Base-by-base conservation (phyloP, 1,140 invertebrate genomes). In the Vanessa atalanta region DNA sequence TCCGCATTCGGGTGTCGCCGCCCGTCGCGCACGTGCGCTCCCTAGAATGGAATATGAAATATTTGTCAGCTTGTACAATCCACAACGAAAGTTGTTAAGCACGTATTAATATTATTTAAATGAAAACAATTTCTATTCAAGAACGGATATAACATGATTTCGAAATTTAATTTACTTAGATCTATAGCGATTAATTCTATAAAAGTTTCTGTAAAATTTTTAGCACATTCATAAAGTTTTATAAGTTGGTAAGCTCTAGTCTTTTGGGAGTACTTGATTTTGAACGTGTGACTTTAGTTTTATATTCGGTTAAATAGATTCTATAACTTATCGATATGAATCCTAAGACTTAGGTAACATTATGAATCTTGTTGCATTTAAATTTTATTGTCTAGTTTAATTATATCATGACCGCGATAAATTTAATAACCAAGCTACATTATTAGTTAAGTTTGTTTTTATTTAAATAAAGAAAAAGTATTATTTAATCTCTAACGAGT, bases 11-110 rank as follows among this genome's bases (percentile, higher is more conserved):
- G 79, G 79, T 79, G 77, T 70, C 70, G 78, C 68, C 83, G 79
- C 70, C 73, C 74, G 82, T 65, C 75, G 76, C 79, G 83, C 83
- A 84, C 83, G 83, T 84, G 83, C 81, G 78, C 75, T 67, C 75
- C 63, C 57, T 73, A 65, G 57, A 67, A 75, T 73, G 63, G 75
- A 74, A 76, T 75, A 73, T 76, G 69, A 73, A 77, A 79, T 77
- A 75, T 75, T 79, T 72, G 71, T 83, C 73, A 75, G 72, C 70
- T 63, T 73, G 77, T 79, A 73, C 74, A 80, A 72, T 66, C 57
- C 23, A 47, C 65, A 61, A 70, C 68, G 20, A 72, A 76, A 76
- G 70, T 76, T 76, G 31, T 37, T 37, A 55, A 57, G 53, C 65
- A 51, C 65, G 68, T 69, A 69, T 53, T 43, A 68, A 15, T 43